These are phyloP conservation scores for Megaptera novaeangliae DNA, from an alignment of 2,113 vertebrate species.

Conservation along the genomic window DNA sequence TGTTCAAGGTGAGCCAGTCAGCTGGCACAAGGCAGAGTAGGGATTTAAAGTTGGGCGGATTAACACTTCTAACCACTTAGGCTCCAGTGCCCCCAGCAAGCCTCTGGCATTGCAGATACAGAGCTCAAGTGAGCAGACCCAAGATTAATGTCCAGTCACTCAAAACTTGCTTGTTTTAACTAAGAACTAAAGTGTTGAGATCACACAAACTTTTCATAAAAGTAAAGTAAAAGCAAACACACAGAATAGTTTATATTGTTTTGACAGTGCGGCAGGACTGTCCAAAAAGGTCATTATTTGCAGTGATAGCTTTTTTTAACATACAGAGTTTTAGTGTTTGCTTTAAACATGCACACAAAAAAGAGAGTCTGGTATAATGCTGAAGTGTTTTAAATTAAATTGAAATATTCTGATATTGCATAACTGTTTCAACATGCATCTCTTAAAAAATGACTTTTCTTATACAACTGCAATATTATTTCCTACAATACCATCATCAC, in stretches of 20 bases:
- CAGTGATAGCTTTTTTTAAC: background rate
- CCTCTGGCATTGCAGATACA: background rate
- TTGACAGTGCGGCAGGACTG: background rate
- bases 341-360: background rate
- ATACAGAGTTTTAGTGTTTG: background rate
- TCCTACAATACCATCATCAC: background rate
- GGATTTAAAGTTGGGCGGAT: background rate
- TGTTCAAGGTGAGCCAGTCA: background rate
- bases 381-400: background rate
- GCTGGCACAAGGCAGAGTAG: background rate
- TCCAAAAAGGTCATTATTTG: background rate
- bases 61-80: background rate
- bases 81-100: background rate
- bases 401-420: background rate
- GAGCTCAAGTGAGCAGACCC: background rate
- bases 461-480: background rate
- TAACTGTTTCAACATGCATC: background rate
- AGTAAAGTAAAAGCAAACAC: background rate
- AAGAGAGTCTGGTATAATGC: background rate
- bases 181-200: background rate
- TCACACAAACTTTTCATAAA: background rate
- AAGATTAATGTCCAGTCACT: background rate
- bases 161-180: background rate
- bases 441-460: background rate
- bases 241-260: background rate